These are phyloP conservation scores for Zhengitettix transpicula DNA, from an alignment of 2,888 invertebrate genomes.

Conservation along the genomic window DNA sequence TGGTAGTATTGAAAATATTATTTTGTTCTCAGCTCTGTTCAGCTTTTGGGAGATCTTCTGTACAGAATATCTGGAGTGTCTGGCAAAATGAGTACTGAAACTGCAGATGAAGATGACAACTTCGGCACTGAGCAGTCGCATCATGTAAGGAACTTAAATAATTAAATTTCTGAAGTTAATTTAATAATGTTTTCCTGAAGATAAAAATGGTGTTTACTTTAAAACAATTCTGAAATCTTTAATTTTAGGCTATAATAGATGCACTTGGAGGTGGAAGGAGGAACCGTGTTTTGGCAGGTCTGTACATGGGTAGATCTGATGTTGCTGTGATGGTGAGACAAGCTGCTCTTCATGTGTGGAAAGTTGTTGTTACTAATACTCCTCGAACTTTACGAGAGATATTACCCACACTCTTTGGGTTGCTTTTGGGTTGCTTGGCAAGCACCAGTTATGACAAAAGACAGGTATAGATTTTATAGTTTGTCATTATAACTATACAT, in stretches of 20 bases:
- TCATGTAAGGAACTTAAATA: constrained; percentile 18
- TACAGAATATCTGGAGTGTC: constrained; percentile 95
- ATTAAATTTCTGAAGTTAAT: too few species aligned
- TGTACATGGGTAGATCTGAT: constrained; percentile 96
- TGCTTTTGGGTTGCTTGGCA: constrained; percentile 85
- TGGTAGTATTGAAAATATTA: constrained; percentile 1
- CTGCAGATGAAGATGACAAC: constrained; percentile 95
- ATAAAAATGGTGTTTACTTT: too few species aligned
- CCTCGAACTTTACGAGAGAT: constrained; percentile 93
- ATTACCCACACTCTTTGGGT: constrained; percentile 79
- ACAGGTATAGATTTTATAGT: constrained; percentile 35
- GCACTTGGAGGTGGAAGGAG: constrained; percentile 78
- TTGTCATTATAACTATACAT: background rate
- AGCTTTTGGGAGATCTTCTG: constrained; percentile 83
- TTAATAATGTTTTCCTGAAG: too few species aligned
- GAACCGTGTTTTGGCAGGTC: constrained; percentile 81
- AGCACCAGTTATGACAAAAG: constrained; percentile 92
- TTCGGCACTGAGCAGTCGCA: constrained; percentile 96
- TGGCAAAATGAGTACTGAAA: constrained; percentile 98
- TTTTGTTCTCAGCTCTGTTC: constrained; percentile 59
- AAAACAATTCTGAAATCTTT: too few species aligned
- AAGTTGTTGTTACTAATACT: constrained; percentile 96
- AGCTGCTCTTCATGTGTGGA: constrained; percentile 97
- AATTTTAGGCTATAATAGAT: constrained; percentile 58
- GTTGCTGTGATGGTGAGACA: constrained; percentile 93